Base-by-base conservation (phyloP, 2,888 invertebrate species). In the Leuctra nigra region DNA sequence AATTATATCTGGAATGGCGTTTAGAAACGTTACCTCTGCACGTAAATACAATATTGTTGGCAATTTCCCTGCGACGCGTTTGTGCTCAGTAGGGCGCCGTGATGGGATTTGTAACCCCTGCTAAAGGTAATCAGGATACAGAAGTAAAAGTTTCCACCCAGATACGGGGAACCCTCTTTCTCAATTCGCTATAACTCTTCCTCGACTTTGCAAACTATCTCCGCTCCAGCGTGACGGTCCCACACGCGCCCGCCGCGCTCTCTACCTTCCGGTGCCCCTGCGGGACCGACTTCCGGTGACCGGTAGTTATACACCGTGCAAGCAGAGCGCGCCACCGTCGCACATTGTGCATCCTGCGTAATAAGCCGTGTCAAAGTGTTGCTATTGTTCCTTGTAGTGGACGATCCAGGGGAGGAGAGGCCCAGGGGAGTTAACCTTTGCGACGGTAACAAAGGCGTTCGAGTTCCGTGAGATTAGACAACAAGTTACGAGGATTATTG, bases 181-280 rank as follows among this genome's bases (percentile, higher is more conserved):
- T 41, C 41, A 41, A 41, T 41, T 41, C 18, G 41, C 41, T 41
- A 41, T 41, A 41, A 41, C 41, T 41, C 41, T 41, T 18, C 18
- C 41, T 41, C 41, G 41, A 16, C 7, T 16, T 41, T 41, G 7
- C 16, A 6, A 41, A 41, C 6, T 16, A 2, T 11, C 41, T 20
- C 41, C 41, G 4, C 41, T 20, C 41, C 41, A 2, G 18, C 41
- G 11, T 4, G 11, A 2, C 41, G 11, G 2, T n/a, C 16, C 36
- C n/a, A 16, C 20, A 4, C 2, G 41, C 18, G 41, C 14, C 41
- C 18, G n/a, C 16, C 18, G 18, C 41, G 18, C 41, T 18, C 41
- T 20, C 41, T 20, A 2, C 41, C 41, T 18, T 4, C 20, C 4
- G 18, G 11, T 4, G 16, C 16, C 36, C n/a, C 41, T 11, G 4